These are phyloP conservation scores for Diachrysia chrysitis DNA, from an alignment of 2,888 invertebrate genomes.

Conservation along the genomic window DNA sequence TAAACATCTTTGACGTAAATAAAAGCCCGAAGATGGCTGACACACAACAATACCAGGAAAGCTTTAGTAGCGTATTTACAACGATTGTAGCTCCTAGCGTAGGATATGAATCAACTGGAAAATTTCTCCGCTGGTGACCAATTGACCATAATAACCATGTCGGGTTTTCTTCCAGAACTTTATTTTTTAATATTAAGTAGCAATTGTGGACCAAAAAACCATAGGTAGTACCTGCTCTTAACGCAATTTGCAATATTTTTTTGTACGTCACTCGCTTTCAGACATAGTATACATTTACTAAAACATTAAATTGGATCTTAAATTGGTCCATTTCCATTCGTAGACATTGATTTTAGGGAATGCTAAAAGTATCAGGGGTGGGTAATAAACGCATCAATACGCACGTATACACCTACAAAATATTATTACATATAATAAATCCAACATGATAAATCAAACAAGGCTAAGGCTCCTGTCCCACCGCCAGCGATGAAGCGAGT, in stretches of 20 bases:
- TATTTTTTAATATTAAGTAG: too few species aligned
- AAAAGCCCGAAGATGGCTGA: background rate
- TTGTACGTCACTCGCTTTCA: too few species aligned
- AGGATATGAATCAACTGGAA: background rate
- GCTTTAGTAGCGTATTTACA: background rate
- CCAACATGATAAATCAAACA: conserved; percentile 33
- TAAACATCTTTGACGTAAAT: background rate
- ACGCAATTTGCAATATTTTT: too few species aligned
- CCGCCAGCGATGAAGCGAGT: too few species aligned
- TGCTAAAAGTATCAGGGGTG: background rate
- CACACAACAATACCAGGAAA: background rate
- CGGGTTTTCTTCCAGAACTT: too few species aligned
- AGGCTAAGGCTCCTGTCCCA: too few species aligned
- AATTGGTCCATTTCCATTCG: background rate
- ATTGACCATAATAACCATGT: background rate
- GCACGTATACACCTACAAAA: background rate
- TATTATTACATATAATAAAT: conserved; percentile 15
- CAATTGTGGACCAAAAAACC: too few species aligned
- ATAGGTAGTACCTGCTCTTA: too few species aligned
- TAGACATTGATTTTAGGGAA: background rate
- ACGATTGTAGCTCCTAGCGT: background rate
- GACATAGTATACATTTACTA: too few species aligned
- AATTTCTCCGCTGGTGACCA: background rate
- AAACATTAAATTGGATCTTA: background rate
- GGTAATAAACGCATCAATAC: background rate